Evolutionary conservation across 2,113 vertebrate species (phyloP).

Genomic region (Vicugna pacos): DNA sequence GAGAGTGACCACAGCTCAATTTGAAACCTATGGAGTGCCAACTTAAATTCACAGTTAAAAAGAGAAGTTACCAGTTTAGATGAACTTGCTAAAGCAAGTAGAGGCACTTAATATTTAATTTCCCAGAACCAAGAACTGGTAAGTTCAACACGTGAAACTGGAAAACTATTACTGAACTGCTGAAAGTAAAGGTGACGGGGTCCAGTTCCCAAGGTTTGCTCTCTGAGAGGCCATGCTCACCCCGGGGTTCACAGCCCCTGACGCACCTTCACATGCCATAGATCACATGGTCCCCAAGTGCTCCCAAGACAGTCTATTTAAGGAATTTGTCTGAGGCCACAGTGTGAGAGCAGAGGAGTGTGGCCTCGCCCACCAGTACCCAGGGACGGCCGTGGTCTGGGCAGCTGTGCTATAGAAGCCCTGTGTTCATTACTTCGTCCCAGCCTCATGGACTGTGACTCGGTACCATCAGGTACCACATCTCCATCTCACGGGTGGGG

Average conservation of each 20-base stretch:
- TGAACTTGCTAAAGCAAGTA: not conserved
- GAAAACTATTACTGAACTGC: not conserved
- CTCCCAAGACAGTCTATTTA: not conserved
- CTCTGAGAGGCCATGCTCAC: not conserved
- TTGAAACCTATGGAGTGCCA: not conserved
- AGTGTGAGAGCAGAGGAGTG: rapidly evolving
- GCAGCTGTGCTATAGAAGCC: not conserved
- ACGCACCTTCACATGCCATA: not conserved
- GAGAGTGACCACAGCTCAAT: not conserved
- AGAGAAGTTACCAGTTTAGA: not conserved
- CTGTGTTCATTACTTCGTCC: rapidly evolving
- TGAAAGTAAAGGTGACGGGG: not conserved
- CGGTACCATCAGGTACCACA: rapidly evolving
- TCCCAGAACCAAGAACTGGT: not conserved
- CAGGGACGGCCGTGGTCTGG: not conserved
- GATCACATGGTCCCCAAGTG: rapidly evolving
- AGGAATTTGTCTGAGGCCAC: rapidly evolving
- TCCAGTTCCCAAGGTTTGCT: not conserved
- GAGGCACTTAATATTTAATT: not conserved
- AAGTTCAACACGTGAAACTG: not conserved
- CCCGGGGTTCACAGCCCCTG: not conserved
- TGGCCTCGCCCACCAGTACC: not conserved
- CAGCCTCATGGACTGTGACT: not conserved
- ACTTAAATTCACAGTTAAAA: not conserved
- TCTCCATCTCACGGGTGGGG: not conserved